Conservation (phyloP, 2,888 invertebrate genomes). For the Choristoneura rosaceana region DNA sequence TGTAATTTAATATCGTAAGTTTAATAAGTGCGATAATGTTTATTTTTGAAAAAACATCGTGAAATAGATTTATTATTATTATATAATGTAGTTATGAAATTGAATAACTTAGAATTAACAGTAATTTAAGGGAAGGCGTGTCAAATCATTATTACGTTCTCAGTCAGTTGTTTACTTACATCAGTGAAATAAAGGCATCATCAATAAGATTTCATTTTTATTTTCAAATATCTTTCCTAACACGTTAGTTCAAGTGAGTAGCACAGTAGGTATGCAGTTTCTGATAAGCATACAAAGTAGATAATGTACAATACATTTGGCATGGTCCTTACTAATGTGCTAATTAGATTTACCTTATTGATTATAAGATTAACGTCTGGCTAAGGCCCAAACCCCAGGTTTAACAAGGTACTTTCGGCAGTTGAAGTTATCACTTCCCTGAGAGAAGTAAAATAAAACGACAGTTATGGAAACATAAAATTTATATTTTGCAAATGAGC, state of each 20-base stretch:
- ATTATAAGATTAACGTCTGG: slow-evolving; percentile 1
- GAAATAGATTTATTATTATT: slow-evolving; percentile 80
- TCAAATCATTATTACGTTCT: slow-evolving; percentile 84
- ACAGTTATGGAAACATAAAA: slow-evolving; percentile 58
- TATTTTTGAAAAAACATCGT: slow-evolving; percentile 83
- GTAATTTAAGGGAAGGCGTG: slow-evolving; percentile 79
- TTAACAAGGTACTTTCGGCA: background rate
- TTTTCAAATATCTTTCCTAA: slow-evolving; percentile 42
- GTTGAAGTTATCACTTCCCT: background rate
- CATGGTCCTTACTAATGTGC: background rate
- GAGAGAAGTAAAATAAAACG: slow-evolving; percentile 53
- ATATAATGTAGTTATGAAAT: slow-evolving; percentile 80
- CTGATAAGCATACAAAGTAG: slow-evolving; percentile 6
- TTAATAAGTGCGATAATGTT: slow-evolving; percentile 84
- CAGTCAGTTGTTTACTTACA: slow-evolving; percentile 83
- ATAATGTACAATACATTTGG: background rate
- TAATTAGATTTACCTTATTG: slow-evolving; percentile 38
- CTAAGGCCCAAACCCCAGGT: background rate
- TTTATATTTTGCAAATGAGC: slow-evolving; percentile 69
- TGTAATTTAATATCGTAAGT: slow-evolving; percentile 80
- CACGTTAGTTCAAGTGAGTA: background rate
- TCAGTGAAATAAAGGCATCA: slow-evolving; percentile 82
- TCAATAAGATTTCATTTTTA: slow-evolving; percentile 55
- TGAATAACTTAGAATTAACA: slow-evolving; percentile 77
- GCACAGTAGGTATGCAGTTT: background rate